Evolutionary conservation across 1,140 invertebrate genomes (phyloP).

Genomic region (Gryon sp.): DNA sequence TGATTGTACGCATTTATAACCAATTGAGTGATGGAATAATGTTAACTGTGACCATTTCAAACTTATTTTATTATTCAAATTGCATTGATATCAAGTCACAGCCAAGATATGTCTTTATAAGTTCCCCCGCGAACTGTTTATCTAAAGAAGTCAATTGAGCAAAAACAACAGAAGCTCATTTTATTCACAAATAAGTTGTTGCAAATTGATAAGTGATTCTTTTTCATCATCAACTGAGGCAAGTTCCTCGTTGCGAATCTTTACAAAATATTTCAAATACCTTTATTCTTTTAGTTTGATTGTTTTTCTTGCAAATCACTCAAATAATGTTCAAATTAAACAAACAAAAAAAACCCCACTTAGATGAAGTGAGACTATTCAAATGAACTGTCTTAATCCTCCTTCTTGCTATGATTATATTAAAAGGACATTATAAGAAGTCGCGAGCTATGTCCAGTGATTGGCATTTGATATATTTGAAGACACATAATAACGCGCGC

Average conservation of each 20-base stretch:
- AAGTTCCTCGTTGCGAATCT: conserved; percentile 5
- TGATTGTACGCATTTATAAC: too few species aligned
- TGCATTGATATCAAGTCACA: background rate
- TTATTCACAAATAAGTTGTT: conserved; percentile 37
- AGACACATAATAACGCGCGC: background rate
- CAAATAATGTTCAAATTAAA: too few species aligned
- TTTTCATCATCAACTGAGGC: conserved; percentile 12
- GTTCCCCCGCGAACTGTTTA: conserved; percentile 44
- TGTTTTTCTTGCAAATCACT: background rate
- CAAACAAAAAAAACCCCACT: too few species aligned
- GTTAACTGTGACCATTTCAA: background rate
- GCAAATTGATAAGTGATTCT: conserved; percentile 26
- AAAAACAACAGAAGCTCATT: conserved; percentile 34
- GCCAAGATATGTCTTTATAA: conserved; percentile 6
- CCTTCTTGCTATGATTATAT: too few species aligned
- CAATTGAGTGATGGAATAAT: too few species aligned
- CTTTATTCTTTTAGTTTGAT: background rate
- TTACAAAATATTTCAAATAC: conserved; percentile 8
- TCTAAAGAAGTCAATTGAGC: conserved; percentile 17
- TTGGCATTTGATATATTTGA: too few species aligned
- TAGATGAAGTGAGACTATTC: too few species aligned
- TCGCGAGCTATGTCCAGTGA: too few species aligned
- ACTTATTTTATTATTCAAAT: background rate
- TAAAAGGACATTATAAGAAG: too few species aligned
- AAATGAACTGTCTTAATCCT: too few species aligned